These are phyloP conservation scores for Oryzaephilus surinamensis DNA, from an alignment of 1,140 invertebrate species.

Conservation along the genomic window DNA sequence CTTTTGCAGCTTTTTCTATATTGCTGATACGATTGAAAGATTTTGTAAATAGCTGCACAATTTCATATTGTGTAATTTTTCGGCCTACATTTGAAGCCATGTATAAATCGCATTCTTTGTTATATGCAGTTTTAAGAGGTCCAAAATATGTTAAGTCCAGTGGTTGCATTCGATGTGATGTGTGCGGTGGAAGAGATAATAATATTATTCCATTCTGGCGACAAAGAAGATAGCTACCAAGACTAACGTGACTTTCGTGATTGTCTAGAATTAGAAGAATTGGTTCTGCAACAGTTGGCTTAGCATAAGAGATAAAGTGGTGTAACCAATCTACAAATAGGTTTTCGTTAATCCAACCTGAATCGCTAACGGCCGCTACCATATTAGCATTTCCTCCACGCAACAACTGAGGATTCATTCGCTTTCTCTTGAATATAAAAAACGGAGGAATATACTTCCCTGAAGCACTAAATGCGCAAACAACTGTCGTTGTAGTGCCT, in stretches of 20 bases:
- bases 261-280: slow-evolving; percentile 38
- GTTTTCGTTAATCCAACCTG: slow-evolving; percentile 31
- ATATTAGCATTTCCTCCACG: slow-evolving; percentile 34
- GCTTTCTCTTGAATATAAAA: slow-evolving; percentile 36
- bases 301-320: slow-evolving; percentile 32
- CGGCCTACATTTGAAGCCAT: too few relatives aligned
- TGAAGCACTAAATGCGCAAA: slow-evolving; percentile 29
- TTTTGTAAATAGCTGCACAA: slow-evolving; percentile 3
- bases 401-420: slow-evolving; percentile 30
- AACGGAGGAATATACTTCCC: slow-evolving; percentile 33
- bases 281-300: slow-evolving; percentile 24
- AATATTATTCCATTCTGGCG: slow-evolving; percentile 31
- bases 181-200: slow-evolving; percentile 33
- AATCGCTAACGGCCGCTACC: slow-evolving; percentile 22
- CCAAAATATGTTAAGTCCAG: slow-evolving; percentile 31
- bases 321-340: slow-evolving; percentile 20
- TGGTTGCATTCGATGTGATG: slow-evolving; percentile 33
- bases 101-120: too few relatives aligned
- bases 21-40: background rate
- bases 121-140: too few relatives aligned
- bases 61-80: slow-evolving; percentile 26
- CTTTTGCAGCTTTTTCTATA: background rate
- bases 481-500: slow-evolving; percentile 36
- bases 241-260: slow-evolving; percentile 31
- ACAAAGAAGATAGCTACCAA: slow-evolving; percentile 19